A percentile compares a stretch with the other conserved stretches of the same genome.
These are phyloP conservation scores for Steromphala cineraria DNA, from an alignment of 2,888 invertebrate species.

Conservation along the genomic window DNA sequence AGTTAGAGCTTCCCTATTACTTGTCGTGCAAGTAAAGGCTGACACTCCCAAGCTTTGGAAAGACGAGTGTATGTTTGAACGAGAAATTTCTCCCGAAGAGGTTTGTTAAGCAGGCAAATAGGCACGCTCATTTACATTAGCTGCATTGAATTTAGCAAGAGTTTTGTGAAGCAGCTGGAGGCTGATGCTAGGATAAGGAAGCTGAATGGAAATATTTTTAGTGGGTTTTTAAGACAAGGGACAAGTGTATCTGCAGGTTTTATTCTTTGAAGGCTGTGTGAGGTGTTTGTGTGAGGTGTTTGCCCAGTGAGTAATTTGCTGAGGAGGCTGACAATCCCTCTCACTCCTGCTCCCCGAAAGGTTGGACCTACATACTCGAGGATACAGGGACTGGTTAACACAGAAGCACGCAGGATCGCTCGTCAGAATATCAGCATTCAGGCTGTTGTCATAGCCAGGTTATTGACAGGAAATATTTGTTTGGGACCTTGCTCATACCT, in stretches of 20 bases:
- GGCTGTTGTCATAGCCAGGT: too few relatives aligned
- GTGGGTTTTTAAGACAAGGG: neutral
- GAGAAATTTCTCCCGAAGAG: neutral
- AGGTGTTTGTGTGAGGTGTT: neutral
- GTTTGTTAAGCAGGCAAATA: too few relatives aligned
- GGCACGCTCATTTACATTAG: too few relatives aligned
- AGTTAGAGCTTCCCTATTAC: neutral
- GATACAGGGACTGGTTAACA: too few relatives aligned
- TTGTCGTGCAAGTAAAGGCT: too few relatives aligned
- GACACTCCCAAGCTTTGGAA: too few relatives aligned
- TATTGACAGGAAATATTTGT: too few relatives aligned
- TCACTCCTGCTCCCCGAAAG: neutral
- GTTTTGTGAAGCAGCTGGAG: neutral
- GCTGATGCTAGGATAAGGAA: neutral
- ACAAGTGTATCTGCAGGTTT: neutral
- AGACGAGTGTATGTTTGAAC: neutral
- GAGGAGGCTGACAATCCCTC: neutral
- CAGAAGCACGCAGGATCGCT: too few relatives aligned
- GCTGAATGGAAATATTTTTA: neutral
- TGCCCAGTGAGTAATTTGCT: slow-evolving; percentile 3
- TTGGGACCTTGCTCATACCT: too few relatives aligned
- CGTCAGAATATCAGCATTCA: too few relatives aligned
- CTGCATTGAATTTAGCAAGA: too few relatives aligned
- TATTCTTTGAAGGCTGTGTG: neutral
- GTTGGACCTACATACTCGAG: neutral